Percentiles rank a stretch among this genome's conserved stretches.
Evolutionary conservation across 2,888 invertebrate species (phyloP).

Genomic region (Bursaphelenchus okinawaensis): DNA sequence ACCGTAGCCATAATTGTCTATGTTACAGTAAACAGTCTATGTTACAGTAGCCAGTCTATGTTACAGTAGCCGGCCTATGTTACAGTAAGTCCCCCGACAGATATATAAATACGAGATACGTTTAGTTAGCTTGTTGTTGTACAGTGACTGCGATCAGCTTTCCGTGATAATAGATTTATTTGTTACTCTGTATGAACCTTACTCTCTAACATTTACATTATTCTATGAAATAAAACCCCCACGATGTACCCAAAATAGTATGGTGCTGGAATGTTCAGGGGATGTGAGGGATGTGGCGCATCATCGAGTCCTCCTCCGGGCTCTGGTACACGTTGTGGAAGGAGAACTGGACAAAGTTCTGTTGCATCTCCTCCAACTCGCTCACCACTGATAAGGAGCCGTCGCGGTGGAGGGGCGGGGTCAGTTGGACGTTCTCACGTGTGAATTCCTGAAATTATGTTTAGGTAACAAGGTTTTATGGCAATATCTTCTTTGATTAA

Average conservation of each 20-base stretch:
- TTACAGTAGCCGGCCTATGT: too few relatives aligned
- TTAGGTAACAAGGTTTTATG: too few relatives aligned
- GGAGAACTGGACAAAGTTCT: conserved; percentile 75
- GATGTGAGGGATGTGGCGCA: neutral
- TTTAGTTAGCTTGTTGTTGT: too few relatives aligned
- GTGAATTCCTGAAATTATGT: conserved; percentile 81
- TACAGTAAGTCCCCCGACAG: too few relatives aligned
- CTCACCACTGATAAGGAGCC: conserved; percentile 65
- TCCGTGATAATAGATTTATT: neutral
- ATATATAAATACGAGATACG: too few relatives aligned
- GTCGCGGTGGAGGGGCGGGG: conserved; percentile 71
- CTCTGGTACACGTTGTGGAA: conserved; percentile 59
- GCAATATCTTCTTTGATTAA: too few relatives aligned
- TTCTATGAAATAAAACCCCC: too few relatives aligned
- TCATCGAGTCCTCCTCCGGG: conserved; percentile 19
- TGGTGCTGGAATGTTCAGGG: neutral
- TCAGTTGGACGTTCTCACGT: conserved; percentile 88
- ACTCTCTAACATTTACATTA: too few relatives aligned
- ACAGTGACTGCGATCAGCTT: neutral
- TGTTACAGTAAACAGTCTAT: too few relatives aligned
- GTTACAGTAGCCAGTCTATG: too few relatives aligned
- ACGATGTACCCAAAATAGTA: too few relatives aligned
- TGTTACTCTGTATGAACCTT: neutral
- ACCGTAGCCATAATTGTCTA: too few relatives aligned
- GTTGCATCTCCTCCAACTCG: conserved; percentile 63